A percentile compares a stretch with the other conserved stretches of the same genome.
Evolutionary conservation across 2,797 vertebrate species (phyloP).

Genomic region (Urosaurus nigricauda): DNA sequence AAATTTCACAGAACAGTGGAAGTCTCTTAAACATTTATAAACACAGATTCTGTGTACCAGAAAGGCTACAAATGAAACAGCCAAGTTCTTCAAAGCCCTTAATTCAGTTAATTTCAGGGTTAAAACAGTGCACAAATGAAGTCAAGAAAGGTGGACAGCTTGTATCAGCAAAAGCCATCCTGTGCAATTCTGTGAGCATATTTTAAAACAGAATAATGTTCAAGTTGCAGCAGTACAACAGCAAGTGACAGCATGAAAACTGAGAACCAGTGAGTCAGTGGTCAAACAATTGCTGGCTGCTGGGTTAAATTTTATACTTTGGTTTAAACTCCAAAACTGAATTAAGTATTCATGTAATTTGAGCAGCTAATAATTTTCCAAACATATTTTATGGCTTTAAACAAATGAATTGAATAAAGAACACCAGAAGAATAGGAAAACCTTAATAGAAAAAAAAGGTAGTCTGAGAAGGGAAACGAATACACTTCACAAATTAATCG

Average conservation of each 20-base stretch:
- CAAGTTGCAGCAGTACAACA: background rate
- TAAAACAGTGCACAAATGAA: background rate
- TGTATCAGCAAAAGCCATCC: background rate
- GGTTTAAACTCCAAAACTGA: background rate
- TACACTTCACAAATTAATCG: background rate
- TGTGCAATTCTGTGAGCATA: background rate
- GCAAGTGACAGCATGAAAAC: background rate
- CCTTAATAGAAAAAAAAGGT: background rate
- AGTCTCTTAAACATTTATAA: constrained; percentile 73
- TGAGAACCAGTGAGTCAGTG: background rate
- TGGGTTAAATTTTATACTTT: background rate
- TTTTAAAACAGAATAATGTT: background rate
- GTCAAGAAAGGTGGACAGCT: background rate
- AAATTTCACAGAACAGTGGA: constrained; percentile 74
- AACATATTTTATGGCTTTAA: background rate
- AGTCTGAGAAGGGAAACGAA: background rate
- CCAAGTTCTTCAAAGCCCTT: constrained; percentile 28
- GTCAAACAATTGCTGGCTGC: background rate
- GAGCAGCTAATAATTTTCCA: background rate
- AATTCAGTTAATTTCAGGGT: background rate
- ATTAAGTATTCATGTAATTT: background rate
- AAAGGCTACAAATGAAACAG: constrained; percentile 41
- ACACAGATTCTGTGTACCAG: constrained; percentile 53
- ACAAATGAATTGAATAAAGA: background rate
- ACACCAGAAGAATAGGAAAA: background rate